Base-by-base conservation (phyloP, 1,140 invertebrate species). In the Leptoteleia sp. region DNA sequence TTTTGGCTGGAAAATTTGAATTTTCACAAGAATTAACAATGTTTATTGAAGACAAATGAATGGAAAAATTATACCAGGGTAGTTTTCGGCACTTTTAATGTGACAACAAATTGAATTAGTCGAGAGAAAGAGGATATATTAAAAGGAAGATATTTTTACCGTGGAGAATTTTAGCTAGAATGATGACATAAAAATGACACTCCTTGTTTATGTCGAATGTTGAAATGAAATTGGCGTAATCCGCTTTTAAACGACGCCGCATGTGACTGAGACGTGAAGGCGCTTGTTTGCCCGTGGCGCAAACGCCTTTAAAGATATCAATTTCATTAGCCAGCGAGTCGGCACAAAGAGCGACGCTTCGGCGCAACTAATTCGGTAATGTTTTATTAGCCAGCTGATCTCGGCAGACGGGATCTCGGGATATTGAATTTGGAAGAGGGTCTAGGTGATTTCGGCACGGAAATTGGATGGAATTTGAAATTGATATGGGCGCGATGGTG, bases 401-500 rank as follows among this genome's bases (percentile, higher is more conserved):
- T 43, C 35, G 19, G 33, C 62, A 61, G 72, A 76, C 62, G 62
- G 55, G 29, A 67, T 61, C 54, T 75, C 38, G 62, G 62, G 54
- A 76, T 76, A 68, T 76, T 68, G 62, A 67, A 76, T 76, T 62
- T 37, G 43, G 62, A 45, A 37, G 35, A 38, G 59, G 47, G 35
- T 27, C 54, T 33, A 67, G 52, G 45, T 17, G 54, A 75, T 75
- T 67, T 67, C 62, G 52, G 4, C 15, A 16, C 54, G 71, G 71
- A 75, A 75, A 75, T 75, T 67, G 61, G 61, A 55, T 75, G 52
- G 45, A 75, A 65, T 65, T 65, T 52, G 61, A 59, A 75, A 75
- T 75, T 75, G 71, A 75, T 75, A 65, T 37, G 33, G 45, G 43
- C 22, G 22, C 17, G 61, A 75, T 59, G 59, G 52, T 42, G 43